Evolutionary conservation across 2,797 vertebrate genomes (phyloP), one percentile per base, ranked within the genome.

Genomic region (Phataginus tetradactyla): DNA sequence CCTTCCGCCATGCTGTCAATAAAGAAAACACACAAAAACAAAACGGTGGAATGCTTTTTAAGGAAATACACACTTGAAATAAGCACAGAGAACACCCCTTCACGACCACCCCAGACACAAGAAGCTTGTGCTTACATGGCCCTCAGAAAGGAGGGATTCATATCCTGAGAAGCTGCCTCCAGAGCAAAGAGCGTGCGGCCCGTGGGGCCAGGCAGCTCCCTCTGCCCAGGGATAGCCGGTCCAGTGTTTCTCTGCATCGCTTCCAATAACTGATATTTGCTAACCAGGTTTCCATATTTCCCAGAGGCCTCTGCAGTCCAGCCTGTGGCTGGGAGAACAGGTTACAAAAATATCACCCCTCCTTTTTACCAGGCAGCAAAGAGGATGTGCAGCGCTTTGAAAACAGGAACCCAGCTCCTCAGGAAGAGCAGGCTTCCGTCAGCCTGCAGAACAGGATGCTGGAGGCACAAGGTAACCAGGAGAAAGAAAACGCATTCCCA

Each of bases 401-500:
- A 89, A 77, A 93, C 0, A 96, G 95, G 96, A 96, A 97, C 75
- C 86, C 96, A 94, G 75, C 96, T 94, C 66, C 69, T 95, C 1
- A 0, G 97, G 49, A 83, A 97, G 37, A 34, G 10, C 66, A 71
- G 96, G 86, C 77, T 86, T 96, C 51, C 0, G 79, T 79, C 93
- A 87, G 96, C 91, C 97, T 96, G 96, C 97, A 98, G 98, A 97
- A 71, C 92, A 96, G 97, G 97, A 96, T 64, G 9, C 95, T 97
- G 3, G 96, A 95, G 98, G 98, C 98, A 98, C 94, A 97, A 98
- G 98, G 98, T 98, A 98, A 97, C 98, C 98, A 98, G 98, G 99
- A 98, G 90, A 98, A 98, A 98, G 98, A 98, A 99, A 99, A 99
- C 98, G 98, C 99, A 99, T 99, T 99, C 98, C 97, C 97, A 99